Evolutionary conservation across 2,797 vertebrate genomes (phyloP).

Genomic region (Emydoidea blandingii): DNA sequence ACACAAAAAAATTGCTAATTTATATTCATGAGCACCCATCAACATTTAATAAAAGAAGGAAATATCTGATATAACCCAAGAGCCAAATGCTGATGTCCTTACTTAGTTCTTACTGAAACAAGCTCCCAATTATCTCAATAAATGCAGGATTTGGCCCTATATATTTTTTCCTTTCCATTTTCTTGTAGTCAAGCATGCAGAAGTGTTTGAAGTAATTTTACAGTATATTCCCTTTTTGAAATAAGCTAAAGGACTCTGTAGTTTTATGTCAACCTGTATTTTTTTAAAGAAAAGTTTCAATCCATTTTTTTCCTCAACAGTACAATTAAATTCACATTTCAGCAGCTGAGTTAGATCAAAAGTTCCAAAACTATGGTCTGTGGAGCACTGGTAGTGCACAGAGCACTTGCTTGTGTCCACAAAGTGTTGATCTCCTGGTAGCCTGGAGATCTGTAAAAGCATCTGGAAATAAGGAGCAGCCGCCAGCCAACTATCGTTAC

Average conservation of each 20-base stretch:
- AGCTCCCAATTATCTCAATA: slow-evolving; percentile 26
- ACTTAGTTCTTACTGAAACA: neutral
- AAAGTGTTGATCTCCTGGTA: neutral
- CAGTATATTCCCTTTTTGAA: neutral
- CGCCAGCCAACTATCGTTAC: neutral
- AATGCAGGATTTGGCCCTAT: slow-evolving; percentile 23
- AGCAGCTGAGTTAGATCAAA: neutral
- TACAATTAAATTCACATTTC: neutral
- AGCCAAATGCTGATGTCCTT: neutral
- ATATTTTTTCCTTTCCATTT: slow-evolving; percentile 11
- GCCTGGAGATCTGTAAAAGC: neutral
- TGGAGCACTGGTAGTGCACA: neutral
- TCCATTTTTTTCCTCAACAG: slow-evolving; percentile 27
- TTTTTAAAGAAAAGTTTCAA: slow-evolving; percentile 37
- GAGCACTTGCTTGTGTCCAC: neutral
- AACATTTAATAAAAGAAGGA: slow-evolving; percentile 30
- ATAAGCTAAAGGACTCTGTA: neutral
- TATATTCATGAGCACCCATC: slow-evolving; percentile 26
- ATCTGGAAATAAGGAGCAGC: neutral
- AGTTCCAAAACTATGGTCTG: neutral
- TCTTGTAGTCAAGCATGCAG: neutral
- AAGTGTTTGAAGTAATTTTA: neutral
- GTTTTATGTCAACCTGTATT: neutral
- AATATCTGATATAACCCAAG: slow-evolving; percentile 30
- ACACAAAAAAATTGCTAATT: slow-evolving; percentile 45